Base-by-base conservation (phyloP, 2,888 invertebrate species). In the Philereme transversata region DNA sequence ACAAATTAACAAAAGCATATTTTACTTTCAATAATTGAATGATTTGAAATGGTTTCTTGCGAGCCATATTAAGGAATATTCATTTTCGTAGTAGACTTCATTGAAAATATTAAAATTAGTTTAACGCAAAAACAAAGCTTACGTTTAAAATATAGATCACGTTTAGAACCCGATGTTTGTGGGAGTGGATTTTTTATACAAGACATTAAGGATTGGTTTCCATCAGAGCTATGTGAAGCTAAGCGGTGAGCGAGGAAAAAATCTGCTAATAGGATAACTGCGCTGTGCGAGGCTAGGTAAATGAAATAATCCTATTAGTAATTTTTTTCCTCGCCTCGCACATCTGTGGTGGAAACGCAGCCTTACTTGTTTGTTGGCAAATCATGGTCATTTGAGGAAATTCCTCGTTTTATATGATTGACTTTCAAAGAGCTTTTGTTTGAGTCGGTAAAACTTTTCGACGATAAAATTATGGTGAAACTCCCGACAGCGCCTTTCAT, bases 151-250 rank as follows among this genome's bases (percentile, higher is more conserved):
- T 69, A 58, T 60, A 49, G 65, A 81, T 82, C 84, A 84, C 83
- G 82, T 83, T 77, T 73, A 67, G 69, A 77, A 73, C 77, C 71
- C 70, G 69, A 77, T 79, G 75, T 78, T 78, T 64, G 67, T 71
- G 56, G 58, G 77, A 73, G 68, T 70, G 68, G 71, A 60, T 69
- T 74, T 72, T 75, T 71, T 65, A 70, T 57, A 54, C 43, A 57
- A 59, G 67, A 58, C 51, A 57, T 64, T 64, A 71, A 50, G 22
- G 22, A 3, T 22, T 22, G 22, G 22, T 22, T 1, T 22, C 3
- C 22, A 22, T 22, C 22, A 22, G 22, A 22, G 22, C 22, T 22
- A 22, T 22, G 22, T 22, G 22, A 22, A 22, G 22, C 3, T 22
- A 22, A 22, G 22, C 22, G 3, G 22, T 22, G 22, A 22, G 22